A percentile compares a stretch with the other conserved stretches of the same genome.
These are phyloP conservation scores for Drosophila kokeensis DNA, from an alignment of 2,888 invertebrate species.

Conservation along the genomic window DNA sequence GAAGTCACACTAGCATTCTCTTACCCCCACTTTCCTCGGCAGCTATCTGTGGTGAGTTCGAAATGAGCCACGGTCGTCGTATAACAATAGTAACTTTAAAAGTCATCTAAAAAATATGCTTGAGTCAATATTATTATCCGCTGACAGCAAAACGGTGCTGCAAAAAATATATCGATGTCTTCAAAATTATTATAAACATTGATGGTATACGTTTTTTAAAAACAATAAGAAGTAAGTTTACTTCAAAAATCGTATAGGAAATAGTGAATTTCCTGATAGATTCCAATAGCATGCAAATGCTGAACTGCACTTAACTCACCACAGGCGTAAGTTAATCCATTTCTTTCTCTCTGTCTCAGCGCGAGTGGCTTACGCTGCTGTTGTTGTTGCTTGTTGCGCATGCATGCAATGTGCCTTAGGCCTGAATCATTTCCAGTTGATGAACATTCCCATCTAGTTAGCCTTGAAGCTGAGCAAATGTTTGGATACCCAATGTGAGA, in stretches of 20 bases:
- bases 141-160: constrained; percentile 15
- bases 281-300: not conserved
- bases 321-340: not conserved
- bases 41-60: constrained; percentile 3
- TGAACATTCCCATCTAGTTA: constrained; percentile 7
- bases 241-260: not conserved
- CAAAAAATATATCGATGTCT: not conserved
- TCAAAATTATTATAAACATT: not conserved
- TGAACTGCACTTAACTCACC: not conserved
- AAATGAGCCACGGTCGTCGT: not conserved
- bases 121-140: constrained; percentile 37
- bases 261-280: not conserved
- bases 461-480: not conserved
- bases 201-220: not conserved
- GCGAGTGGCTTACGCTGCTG: constrained; percentile 2
- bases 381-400: constrained; percentile 12
- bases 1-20: constrained; percentile 8
- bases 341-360: constrained; percentile 2
- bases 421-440: not conserved
- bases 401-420: not conserved
- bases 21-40: not conserved
- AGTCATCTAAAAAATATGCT: constrained; percentile 18
- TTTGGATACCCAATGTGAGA: too few relatives aligned
- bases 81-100: constrained; percentile 23
- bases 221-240: not conserved